A percentile compares a stretch with the other conserved stretches of the same genome.
Evolutionary conservation across 2,888 invertebrate species (phyloP).

Genomic region (Pyrrhia umbra): DNA sequence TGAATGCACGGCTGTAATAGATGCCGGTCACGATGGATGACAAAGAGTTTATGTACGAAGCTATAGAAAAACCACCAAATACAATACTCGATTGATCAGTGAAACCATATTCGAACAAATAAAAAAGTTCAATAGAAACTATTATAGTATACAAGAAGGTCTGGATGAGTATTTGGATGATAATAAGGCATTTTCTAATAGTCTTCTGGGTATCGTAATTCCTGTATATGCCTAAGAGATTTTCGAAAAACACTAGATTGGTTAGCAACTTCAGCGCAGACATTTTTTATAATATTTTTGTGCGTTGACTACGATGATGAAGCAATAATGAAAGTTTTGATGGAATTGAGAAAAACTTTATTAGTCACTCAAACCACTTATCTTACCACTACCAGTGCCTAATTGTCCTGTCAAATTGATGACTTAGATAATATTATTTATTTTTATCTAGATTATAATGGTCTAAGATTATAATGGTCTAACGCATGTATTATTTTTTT

Average conservation of each 20-base stretch:
- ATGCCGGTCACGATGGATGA: background rate
- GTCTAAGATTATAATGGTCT: too few relatives aligned
- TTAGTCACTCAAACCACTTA: too few relatives aligned
- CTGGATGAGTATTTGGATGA: slow-evolving; percentile 3
- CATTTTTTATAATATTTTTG: background rate
- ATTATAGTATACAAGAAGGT: background rate
- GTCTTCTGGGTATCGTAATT: background rate
- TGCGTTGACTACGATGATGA: background rate
- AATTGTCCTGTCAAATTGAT: background rate
- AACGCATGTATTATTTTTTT: too few relatives aligned
- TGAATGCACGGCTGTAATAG: slow-evolving; percentile 4
- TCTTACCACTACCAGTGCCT: too few relatives aligned
- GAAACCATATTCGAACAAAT: background rate
- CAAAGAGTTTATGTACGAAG: background rate
- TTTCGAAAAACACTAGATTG: slow-evolving; percentile 1
- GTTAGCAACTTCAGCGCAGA: background rate
- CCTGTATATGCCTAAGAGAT: slow-evolving; percentile 17
- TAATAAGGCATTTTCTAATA: slow-evolving; percentile 1
- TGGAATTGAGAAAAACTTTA: background rate
- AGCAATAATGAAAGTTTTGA: background rate
- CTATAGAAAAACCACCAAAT: background rate
- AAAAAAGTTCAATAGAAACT: background rate
- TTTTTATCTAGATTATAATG: background rate
- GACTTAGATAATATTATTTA: background rate
- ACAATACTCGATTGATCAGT: background rate